phyloP scores from a whole-genome alignment of 2,888 invertebrate species.

The Latrodectus hesperus region DNA sequence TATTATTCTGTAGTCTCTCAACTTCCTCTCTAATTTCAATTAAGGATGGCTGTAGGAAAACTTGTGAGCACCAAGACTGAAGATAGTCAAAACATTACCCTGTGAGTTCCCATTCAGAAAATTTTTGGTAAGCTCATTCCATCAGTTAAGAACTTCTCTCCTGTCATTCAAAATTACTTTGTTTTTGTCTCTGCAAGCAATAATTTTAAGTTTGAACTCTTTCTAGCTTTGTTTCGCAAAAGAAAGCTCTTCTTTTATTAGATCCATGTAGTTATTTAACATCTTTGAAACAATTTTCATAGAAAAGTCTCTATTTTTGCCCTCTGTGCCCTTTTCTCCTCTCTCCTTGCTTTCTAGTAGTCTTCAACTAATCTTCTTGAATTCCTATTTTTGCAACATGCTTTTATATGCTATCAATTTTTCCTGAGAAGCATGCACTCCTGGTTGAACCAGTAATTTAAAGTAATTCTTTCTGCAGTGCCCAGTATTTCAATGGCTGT shows the following conservation, averaged over 20 bases:
- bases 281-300: background rate
- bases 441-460: background rate
- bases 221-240: background rate
- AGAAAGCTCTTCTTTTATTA: background rate
- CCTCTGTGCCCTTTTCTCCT: background rate
- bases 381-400: background rate
- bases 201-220: background rate
- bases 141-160: background rate
- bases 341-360: background rate
- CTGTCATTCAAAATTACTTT: background rate
- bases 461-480: background rate
- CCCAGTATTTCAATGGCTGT: background rate
- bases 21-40: background rate
- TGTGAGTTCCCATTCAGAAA: background rate
- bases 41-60: slow-evolving; percentile 1
- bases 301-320: background rate
- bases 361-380: slow-evolving; percentile 4
- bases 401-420: background rate
- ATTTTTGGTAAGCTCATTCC: background rate
- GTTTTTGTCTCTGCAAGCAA: background rate
- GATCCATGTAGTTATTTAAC: background rate
- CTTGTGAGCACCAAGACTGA: background rate
- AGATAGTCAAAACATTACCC: background rate
- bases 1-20: background rate
- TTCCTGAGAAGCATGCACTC: background rate